A percentile compares a stretch with the other conserved stretches of the same genome.
Conservation (phyloP, 92 coral and sea anemone species). For the Siderastrea siderea region DNA sequence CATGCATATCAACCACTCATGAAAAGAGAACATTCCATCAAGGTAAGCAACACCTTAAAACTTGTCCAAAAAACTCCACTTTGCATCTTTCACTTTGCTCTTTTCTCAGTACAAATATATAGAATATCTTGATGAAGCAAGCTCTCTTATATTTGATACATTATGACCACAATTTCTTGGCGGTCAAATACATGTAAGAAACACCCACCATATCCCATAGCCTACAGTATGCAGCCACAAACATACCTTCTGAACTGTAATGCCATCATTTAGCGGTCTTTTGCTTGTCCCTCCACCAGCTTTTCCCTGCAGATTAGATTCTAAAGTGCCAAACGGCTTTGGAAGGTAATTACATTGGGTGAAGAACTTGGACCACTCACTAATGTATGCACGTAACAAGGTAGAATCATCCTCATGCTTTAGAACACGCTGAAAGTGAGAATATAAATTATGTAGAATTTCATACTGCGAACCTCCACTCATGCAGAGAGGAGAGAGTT, state of each 20-base stretch:
- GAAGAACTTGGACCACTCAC: slow-evolving; percentile 96
- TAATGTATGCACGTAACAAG: slow-evolving; percentile 86
- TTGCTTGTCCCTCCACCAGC: slow-evolving; percentile 90
- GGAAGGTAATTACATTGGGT: slow-evolving; percentile 96
- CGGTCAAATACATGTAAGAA: too few species aligned
- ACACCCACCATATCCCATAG: too few species aligned
- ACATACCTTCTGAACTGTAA: slow-evolving; percentile 88
- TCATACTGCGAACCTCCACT: background rate
- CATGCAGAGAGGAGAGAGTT: background rate
- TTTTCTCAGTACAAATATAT: too few species aligned
- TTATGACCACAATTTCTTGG: too few species aligned
- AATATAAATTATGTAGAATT: background rate
- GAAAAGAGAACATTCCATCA: too few species aligned
- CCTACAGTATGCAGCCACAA: too few species aligned
- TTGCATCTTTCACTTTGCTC: too few species aligned
- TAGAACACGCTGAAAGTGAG: slow-evolving; percentile 78
- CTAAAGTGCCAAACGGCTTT: slow-evolving; percentile 92
- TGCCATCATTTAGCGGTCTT: slow-evolving; percentile 81
- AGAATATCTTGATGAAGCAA: too few species aligned
- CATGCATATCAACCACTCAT: too few species aligned
- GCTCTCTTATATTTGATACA: too few species aligned
- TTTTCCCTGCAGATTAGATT: slow-evolving; percentile 90
- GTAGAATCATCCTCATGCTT: slow-evolving; percentile 92
- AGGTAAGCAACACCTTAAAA: too few species aligned
- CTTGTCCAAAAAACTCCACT: too few species aligned